phyloP scores from a whole-genome alignment of 2,113 vertebrate species.

The Crotalus viridis region DNA sequence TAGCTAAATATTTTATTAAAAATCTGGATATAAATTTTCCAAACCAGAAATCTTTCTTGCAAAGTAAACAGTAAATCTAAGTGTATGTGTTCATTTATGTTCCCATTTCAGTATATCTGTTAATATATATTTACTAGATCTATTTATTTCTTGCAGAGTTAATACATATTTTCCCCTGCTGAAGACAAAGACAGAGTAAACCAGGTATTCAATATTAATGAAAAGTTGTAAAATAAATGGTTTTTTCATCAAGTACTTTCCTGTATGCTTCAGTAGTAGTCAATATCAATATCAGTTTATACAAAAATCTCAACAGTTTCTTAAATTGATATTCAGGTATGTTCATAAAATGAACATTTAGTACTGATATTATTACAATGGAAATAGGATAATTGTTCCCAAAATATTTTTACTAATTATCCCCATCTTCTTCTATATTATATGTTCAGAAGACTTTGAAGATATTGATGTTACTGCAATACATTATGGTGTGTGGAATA shows the following conservation, averaged over 20 bases:
- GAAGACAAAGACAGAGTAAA: slow-evolving; percentile 21
- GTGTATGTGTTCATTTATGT: not conserved
- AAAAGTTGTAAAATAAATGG: not conserved
- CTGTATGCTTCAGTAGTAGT: not conserved
- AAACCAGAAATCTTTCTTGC: not conserved
- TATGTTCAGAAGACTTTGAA: not conserved
- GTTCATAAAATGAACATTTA: not conserved
- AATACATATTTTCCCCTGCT: slow-evolving; percentile 1
- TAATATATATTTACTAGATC: not conserved
- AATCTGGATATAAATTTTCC: not conserved
- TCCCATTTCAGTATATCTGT: not conserved
- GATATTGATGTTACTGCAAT: not conserved
- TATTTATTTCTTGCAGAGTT: slow-evolving; percentile 10
- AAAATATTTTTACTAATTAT: not conserved
- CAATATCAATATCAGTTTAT: not conserved
- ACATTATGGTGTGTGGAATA: not conserved
- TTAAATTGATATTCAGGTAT: not conserved
- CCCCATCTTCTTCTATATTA: not conserved
- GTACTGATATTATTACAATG: not conserved
- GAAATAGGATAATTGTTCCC: not conserved
- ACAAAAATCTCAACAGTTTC: not conserved
- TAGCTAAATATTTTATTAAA: not conserved
- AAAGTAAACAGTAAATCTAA: not conserved
- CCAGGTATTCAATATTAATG: not conserved
- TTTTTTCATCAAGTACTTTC: not conserved